Evolutionary conservation across 1,140 invertebrate genomes (phyloP).

Genomic region (Metaphire vulgaris): DNA sequence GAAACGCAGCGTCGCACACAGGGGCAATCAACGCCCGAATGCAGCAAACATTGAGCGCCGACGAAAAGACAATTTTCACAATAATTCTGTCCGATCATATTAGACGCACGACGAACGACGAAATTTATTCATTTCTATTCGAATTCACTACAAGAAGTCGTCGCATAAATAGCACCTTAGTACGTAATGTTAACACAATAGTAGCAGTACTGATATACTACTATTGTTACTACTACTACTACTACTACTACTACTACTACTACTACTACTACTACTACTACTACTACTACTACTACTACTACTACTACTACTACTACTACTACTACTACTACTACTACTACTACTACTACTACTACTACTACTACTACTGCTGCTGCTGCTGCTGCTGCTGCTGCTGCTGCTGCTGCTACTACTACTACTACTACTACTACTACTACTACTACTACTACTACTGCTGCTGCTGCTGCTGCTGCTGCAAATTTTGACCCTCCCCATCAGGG

Average conservation of each 20-base stretch:
- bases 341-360: too few relatives aligned
- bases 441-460: too few relatives aligned
- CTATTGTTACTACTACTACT: neutral
- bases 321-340: neutral
- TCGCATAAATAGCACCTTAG: neutral
- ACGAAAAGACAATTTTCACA: neutral
- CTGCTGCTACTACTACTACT: too few relatives aligned
- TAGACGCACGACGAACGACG: neutral
- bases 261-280: neutral
- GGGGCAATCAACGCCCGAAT: too few relatives aligned
- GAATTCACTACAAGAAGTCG: neutral
- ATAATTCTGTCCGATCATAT: neutral
- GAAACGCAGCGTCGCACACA: too few relatives aligned
- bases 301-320: neutral
- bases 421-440: too few relatives aligned
- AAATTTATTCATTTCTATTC: neutral
- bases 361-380: too few relatives aligned
- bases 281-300: neutral
- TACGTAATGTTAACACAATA: neutral
- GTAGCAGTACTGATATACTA: constrained; percentile 3
- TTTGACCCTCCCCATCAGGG: too few relatives aligned
- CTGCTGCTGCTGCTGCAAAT: too few relatives aligned
- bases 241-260: neutral
- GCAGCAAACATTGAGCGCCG: too few relatives aligned
- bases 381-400: too few relatives aligned